Percentiles rank a stretch among this genome's conserved stretches.
phyloP scores from a whole-genome alignment of 2,113 vertebrate genomes.

The Aplodontia rufa region DNA sequence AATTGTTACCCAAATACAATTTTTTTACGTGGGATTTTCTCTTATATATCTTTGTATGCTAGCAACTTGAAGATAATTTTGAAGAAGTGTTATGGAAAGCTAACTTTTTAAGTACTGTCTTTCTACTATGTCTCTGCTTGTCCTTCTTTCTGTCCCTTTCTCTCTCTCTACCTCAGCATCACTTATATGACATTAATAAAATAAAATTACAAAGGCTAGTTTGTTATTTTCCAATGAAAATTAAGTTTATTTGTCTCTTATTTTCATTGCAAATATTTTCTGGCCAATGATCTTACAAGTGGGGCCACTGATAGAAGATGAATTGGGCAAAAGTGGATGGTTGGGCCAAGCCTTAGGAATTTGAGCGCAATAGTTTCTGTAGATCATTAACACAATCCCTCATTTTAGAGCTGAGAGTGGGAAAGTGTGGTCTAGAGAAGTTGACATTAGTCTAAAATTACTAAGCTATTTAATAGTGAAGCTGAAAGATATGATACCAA shows the following conservation, averaged over 20 bases:
- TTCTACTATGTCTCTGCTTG: neutral
- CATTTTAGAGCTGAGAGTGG: neutral
- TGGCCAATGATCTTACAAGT: neutral
- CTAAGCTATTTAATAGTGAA: neutral
- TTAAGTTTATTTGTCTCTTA: neutral
- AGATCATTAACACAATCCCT: neutral
- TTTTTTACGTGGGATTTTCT: neutral
- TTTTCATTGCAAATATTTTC: slow-evolving; percentile 26
- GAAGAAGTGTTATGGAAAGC: neutral
- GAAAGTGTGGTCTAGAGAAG: neutral
- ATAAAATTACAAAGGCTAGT: neutral
- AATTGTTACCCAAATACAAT: neutral
- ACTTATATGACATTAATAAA: neutral
- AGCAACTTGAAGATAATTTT: slow-evolving; percentile 13
- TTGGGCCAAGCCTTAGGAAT: neutral
- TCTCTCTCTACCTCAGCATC: neutral
- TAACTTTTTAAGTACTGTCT: neutral
- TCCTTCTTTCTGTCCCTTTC: neutral
- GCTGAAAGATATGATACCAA: neutral
- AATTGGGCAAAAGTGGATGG: neutral
- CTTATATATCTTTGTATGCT: neutral
- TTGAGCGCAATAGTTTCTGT: neutral
- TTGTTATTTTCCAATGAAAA: neutral
- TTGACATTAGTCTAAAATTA: neutral
- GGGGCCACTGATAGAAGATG: neutral